These are phyloP conservation scores for Thymelicus sylvestris DNA, from an alignment of 2,888 invertebrate genomes.

Conservation along the genomic window DNA sequence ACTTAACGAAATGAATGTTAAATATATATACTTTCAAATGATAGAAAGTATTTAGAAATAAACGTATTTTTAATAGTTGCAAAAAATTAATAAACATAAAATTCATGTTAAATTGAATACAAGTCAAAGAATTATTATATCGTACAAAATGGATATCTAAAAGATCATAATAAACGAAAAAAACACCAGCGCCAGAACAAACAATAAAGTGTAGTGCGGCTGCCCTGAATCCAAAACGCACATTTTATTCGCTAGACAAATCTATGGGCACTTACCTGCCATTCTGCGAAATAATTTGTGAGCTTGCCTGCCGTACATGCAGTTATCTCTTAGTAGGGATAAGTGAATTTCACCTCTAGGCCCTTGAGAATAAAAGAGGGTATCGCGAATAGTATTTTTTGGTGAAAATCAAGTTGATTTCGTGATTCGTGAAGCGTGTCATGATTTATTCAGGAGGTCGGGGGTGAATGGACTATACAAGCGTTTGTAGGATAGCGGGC, in stretches of 20 bases:
- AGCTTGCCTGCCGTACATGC: constrained; percentile 10
- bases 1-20: too few species aligned
- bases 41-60: too few species aligned
- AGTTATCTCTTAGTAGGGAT: constrained; percentile 16
- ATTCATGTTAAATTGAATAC: too few species aligned
- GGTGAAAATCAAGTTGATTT: constrained; percentile 32
- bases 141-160: not conserved
- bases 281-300: constrained; percentile 36
- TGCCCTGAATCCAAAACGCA: constrained; percentile 10
- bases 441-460: constrained; percentile 38
- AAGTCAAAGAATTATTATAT: too few species aligned
- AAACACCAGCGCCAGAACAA: not conserved
- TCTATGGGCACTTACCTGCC: constrained; percentile 31
- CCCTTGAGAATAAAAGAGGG: constrained; percentile 3
- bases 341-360: constrained; percentile 18
- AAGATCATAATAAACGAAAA: too few species aligned
- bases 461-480: constrained; percentile 31
- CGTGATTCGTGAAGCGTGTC: constrained; percentile 35
- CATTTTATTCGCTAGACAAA: constrained; percentile 32
- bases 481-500: constrained; percentile 25
- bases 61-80: too few species aligned
- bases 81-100: too few species aligned
- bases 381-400: constrained; percentile 20
- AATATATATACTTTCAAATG: too few species aligned
- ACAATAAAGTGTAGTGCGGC: constrained; percentile 2